These are phyloP conservation scores for Albula goreensis DNA, from an alignment of 2,113 vertebrate genomes.

Conservation along the genomic window DNA sequence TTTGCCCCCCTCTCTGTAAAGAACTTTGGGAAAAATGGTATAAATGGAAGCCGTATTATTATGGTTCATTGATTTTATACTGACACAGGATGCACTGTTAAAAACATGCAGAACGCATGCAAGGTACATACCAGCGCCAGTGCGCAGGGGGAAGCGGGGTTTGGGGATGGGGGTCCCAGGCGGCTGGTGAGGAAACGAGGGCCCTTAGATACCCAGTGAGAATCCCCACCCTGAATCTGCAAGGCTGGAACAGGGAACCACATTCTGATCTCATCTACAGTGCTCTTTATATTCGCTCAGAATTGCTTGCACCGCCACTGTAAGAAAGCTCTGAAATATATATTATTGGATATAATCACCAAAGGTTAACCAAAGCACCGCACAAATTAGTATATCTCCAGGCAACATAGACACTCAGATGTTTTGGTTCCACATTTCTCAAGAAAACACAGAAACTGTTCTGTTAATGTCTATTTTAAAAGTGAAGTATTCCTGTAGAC, in stretches of 20 bases:
- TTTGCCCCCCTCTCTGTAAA: no score
- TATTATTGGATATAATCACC: no score
- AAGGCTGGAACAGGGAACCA: slow-evolving; percentile 43
- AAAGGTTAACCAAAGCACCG: no score
- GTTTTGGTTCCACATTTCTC: neutral
- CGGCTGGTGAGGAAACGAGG: slow-evolving; percentile 58
- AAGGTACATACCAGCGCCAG: slow-evolving; percentile 46
- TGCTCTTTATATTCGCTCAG: neutral
- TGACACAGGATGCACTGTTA: no score
- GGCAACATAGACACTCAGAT: no score
- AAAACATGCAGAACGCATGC: no score
- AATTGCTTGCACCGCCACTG: no score
- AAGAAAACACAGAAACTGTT: neutral
- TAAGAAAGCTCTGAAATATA: no score
- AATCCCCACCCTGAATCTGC: slow-evolving; percentile 44
- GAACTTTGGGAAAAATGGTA: no score
- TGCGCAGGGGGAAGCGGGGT: slow-evolving; percentile 31
- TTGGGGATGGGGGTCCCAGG: slow-evolving; percentile 36
- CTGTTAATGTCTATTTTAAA: neutral
- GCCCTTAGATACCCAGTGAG: slow-evolving; percentile 48
- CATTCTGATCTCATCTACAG: neutral
- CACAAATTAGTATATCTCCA: no score
- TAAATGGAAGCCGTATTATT: no score
- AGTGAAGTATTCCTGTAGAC: neutral
- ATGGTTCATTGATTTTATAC: no score